Evolutionary conservation across 2,113 vertebrate genomes (phyloP).

Genomic region (Sinocyclocheilus rhinocerous): DNA sequence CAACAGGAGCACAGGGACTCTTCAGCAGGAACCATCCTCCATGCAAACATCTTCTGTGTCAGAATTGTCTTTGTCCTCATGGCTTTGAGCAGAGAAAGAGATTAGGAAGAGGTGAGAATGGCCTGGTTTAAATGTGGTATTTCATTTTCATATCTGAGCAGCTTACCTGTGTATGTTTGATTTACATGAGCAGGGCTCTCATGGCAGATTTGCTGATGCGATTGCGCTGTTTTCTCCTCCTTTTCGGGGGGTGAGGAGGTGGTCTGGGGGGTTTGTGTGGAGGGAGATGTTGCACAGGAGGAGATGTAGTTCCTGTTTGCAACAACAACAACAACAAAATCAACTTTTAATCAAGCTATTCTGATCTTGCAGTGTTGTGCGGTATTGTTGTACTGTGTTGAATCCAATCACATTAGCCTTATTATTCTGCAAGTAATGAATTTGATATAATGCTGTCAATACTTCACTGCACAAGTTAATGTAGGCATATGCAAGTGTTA

Average conservation of each 20-base stretch:
- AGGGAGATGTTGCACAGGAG: slow-evolving; percentile 29
- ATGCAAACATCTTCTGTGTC: neutral
- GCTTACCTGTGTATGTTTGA: neutral
- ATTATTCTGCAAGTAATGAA: neutral
- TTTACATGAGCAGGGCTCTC: slow-evolving; percentile 80
- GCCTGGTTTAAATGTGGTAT: neutral
- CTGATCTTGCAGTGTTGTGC: neutral
- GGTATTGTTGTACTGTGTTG: neutral
- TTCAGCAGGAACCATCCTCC: neutral
- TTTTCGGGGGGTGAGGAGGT: slow-evolving; percentile 59
- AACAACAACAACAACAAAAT: neutral
- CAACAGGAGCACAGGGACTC: neutral
- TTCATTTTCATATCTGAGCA: neutral
- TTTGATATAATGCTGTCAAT: neutral
- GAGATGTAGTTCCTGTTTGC: slow-evolving; percentile 59
- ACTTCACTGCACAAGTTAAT: neutral
- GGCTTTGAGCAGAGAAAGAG: neutral
- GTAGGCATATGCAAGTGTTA: neutral
- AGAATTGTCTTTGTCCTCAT: neutral
- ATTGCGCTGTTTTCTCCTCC: slow-evolving; percentile 73
- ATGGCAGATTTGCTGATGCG: slow-evolving; percentile 80
- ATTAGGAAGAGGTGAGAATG: neutral
- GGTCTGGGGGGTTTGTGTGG: slow-evolving; percentile 48
- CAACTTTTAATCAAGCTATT: neutral
- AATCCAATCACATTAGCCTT: neutral